Evolutionary conservation across 2,797 vertebrate species (phyloP), one percentile per base, ranked within the genome.

Genomic region (Gallinago stenura): DNA sequence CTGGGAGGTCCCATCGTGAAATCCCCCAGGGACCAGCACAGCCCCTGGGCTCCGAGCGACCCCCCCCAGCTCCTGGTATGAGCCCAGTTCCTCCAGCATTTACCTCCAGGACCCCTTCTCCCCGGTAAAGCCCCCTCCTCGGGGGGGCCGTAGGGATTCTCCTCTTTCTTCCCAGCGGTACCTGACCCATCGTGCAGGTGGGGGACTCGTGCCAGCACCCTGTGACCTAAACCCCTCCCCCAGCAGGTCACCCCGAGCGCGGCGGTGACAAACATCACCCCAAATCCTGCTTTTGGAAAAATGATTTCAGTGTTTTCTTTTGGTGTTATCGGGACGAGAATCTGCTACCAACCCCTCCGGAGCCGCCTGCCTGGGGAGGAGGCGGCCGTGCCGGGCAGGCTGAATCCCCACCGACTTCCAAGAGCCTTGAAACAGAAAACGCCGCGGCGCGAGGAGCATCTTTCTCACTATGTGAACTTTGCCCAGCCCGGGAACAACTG

Each of bases 1-100:
- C 56, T 2, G 0, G 12, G 1, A 7, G 0, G 2, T 51, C 78
- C 26, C 37, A 4, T 28, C 4, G 0, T 0, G 0, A 28, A 31
- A 41, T 10, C 22, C 8, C 56, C 51, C 0, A 1, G 80, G 37
- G 21, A n/a, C 3, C 57, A 31, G 83, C 57, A 56, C 58, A 20
- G 10, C 25, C 64, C 5, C 1, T 6, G 2, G 0, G 1, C 18
- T 14, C 84, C 1, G 1, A 73, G 50, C 51, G 20, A 11, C 10
- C 37, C 10, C 10, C 37, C 11, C 10, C 0, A 2, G 12, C 4
- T 33, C 86, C 72, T 7, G 0, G 15, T 4, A 4, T 10, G 3
- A 30, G 26, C 3, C 1, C 6, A 37, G 7, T 35, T 28, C 58
- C 64, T 25, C 1, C 10, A 5, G 16, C 0, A 9, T 56, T 26